Percentiles rank a stretch among this genome's conserved stretches.
These are phyloP conservation scores for Drosophila cognata DNA, from an alignment of 2,888 invertebrate genomes.

Conservation along the genomic window DNA sequence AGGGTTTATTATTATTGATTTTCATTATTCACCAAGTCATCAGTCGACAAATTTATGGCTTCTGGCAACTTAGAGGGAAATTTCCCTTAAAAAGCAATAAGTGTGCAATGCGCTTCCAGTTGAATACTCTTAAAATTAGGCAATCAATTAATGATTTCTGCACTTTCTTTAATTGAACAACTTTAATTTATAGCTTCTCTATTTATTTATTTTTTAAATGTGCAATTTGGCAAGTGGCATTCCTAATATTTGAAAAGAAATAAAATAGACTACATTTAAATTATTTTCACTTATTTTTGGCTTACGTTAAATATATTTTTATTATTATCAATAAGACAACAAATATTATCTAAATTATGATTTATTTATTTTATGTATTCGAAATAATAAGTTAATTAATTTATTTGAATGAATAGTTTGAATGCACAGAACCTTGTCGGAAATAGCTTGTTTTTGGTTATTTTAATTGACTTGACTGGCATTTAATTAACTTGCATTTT, in stretches of 20 bases:
- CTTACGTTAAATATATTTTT: neutral
- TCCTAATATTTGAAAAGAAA: neutral
- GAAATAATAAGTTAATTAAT: too few species aligned
- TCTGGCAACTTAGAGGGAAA: neutral
- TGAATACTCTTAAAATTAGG: neutral
- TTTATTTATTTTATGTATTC: too few species aligned
- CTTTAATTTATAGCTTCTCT: neutral
- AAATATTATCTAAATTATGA: neutral
- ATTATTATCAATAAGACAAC: neutral
- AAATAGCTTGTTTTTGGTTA: neutral
- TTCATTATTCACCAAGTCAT: constrained; percentile 12
- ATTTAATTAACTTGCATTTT: neutral
- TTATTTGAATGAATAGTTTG: neutral
- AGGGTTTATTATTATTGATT: neutral
- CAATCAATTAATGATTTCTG: neutral
- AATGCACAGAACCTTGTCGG: neutral
- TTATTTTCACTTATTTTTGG: neutral
- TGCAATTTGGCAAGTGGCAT: neutral
- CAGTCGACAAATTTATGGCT: constrained; percentile 4
- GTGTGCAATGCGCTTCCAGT: neutral
- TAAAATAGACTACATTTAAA: neutral
- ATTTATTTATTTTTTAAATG: neutral
- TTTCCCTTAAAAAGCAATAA: neutral
- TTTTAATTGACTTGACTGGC: neutral
- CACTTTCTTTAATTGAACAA: neutral